Evolutionary conservation across 2,797 vertebrate genomes (phyloP).

Genomic region (Spinus pinus): DNA sequence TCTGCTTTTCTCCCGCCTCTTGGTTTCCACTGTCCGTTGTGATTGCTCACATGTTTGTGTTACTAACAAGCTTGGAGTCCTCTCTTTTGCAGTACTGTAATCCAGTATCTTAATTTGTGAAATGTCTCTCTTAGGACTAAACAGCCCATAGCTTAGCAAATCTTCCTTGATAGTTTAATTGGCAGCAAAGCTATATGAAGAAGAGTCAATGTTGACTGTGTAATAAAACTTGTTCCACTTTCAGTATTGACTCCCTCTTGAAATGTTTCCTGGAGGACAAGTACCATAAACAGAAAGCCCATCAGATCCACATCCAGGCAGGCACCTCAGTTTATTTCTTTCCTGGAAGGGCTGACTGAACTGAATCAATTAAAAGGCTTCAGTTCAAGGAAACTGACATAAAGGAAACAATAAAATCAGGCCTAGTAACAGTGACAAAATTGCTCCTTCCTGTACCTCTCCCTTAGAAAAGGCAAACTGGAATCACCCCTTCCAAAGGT

Average conservation of each 20-base stretch:
- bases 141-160: not conserved
- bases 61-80: not conserved
- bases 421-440: not conserved
- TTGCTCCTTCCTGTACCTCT: not conserved
- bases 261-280: not conserved
- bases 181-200: not conserved
- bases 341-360: not conserved
- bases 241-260: not conserved
- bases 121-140: not conserved
- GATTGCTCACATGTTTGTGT: not conserved
- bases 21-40: not conserved
- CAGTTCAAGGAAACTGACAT: not conserved
- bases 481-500: not conserved
- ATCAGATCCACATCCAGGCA: not conserved
- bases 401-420: not conserved
- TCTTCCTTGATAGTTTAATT: not conserved
- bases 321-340: not conserved
- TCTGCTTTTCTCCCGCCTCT: fast-evolving
- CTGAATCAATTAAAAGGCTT: not conserved
- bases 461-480: not conserved
- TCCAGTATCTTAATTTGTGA: not conserved
- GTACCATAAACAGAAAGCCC: not conserved
- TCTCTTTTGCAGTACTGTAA: not conserved
- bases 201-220: not conserved
- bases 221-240: not conserved